Percentiles rank a stretch among this genome's conserved stretches.
Conservation (phyloP, 2,113 vertebrate species). For the Hippocampus guttulatus region DNA sequence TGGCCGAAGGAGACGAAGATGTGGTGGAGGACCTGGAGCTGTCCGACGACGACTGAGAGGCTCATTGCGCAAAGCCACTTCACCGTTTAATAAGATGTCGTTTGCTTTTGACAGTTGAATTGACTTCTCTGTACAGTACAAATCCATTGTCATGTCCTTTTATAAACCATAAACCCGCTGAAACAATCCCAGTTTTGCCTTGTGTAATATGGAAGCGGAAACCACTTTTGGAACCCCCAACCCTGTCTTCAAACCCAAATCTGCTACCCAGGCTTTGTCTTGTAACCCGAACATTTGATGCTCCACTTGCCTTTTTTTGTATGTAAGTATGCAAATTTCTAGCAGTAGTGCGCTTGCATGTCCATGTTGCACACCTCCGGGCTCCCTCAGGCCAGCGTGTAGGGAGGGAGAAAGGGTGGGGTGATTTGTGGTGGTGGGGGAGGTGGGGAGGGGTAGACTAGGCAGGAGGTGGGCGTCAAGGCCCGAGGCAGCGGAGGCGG, state of each 20-base stretch:
- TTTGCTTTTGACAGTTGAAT: conserved; percentile 28
- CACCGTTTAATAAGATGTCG: background rate
- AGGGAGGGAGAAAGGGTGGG: conserved; percentile 28
- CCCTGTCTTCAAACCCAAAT: background rate
- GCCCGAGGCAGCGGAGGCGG: conserved; percentile 54
- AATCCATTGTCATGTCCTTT: conserved; percentile 35
- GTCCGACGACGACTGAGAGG: conserved; percentile 73
- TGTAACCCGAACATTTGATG: background rate
- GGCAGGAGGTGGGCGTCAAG: conserved; percentile 47
- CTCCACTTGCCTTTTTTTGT: background rate
- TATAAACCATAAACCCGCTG: conserved; percentile 2
- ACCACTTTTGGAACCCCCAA: background rate
- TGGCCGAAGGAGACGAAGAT: conserved; percentile 84
- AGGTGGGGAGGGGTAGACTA: conserved; percentile 17
- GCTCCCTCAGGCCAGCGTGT: conserved; percentile 28
- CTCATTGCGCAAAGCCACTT: background rate
- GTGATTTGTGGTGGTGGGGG: conserved; percentile 28
- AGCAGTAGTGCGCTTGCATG: conserved; percentile 2
- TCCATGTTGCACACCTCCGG: conserved; percentile 47
- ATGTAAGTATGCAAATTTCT: conserved; percentile 6
- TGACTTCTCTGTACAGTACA: conserved; percentile 38
- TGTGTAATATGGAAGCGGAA: background rate
- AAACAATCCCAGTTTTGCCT: background rate
- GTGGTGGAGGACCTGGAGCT: conserved; percentile 84
- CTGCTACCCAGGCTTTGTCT: background rate